A percentile compares a stretch with the other conserved stretches of the same genome.
Conservation (phyloP, 1,140 invertebrate species). For the Psilanteris sp. region DNA sequence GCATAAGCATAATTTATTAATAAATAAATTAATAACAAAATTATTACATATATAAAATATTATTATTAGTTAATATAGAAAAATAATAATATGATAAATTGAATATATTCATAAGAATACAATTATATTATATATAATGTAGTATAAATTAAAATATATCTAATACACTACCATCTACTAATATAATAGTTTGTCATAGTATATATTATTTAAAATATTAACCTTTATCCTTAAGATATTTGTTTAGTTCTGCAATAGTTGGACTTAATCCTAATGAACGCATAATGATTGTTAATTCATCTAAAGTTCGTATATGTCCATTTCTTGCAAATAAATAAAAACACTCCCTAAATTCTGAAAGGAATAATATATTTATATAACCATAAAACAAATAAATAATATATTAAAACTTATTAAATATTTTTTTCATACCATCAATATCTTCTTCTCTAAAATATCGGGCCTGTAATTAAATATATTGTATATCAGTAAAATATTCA, state of each 20-base stretch:
- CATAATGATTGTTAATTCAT: constrained; percentile 96
- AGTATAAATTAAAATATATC: too few relatives aligned
- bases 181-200: too few relatives aligned
- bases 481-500: too few relatives aligned
- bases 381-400: constrained; percentile 22
- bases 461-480: constrained; percentile 83
- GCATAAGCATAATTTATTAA: too few relatives aligned
- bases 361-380: constrained; percentile 21
- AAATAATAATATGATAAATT: too few relatives aligned
- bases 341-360: constrained; percentile 94
- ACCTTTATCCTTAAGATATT: constrained; percentile 91
- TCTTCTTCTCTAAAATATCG: constrained; percentile 91
- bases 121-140: too few relatives aligned
- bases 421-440: constrained; percentile 85
- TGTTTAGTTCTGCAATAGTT: constrained; percentile 92
- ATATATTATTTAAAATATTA: neutral
- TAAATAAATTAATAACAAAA: too few relatives aligned
- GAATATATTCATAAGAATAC: too few relatives aligned
- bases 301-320: constrained; percentile 91
- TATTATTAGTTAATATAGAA: too few relatives aligned
- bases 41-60: too few relatives aligned
- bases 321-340: constrained; percentile 95
- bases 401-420: constrained; percentile 3
- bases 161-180: too few relatives aligned
- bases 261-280: constrained; percentile 94